Evolutionary conservation across 1,140 invertebrate species (phyloP).

Genomic region (Ruditapes philippinarum): DNA sequence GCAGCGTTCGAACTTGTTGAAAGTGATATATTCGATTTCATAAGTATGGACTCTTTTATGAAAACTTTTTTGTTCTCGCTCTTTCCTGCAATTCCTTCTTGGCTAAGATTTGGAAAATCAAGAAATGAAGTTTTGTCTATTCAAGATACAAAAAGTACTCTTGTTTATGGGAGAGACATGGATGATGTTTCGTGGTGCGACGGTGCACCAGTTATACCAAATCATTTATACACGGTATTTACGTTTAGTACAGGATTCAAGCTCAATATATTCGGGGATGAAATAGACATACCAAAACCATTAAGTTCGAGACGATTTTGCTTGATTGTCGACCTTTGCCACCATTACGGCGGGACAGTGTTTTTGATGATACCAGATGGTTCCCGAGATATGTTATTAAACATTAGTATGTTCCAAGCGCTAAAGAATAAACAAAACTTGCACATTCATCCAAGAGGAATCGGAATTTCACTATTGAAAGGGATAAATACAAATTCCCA

Average conservation of each 20-base stretch:
- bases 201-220: slow-evolving; percentile 25
- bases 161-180: slow-evolving; percentile 23
- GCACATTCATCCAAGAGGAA: not conserved
- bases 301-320: not conserved
- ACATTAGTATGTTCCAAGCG: not conserved
- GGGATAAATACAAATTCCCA: not conserved
- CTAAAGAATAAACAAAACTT: not conserved
- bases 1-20: not conserved
- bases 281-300: not conserved
- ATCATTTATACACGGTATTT: slow-evolving; percentile 8
- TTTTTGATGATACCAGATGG: slow-evolving; percentile 47
- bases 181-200: not conserved
- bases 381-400: not conserved
- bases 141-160: not conserved
- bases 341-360: slow-evolving; percentile 6
- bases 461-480: not conserved
- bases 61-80: slow-evolving; percentile 12
- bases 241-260: not conserved
- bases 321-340: slow-evolving; percentile 36
- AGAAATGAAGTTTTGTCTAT: not conserved
- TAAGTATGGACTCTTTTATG: not conserved
- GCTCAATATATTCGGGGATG: slow-evolving; percentile 5
- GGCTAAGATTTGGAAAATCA: not conserved
- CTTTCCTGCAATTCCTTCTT: not conserved
- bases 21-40: slow-evolving; percentile 25